Conservation (phyloP, 2,888 invertebrate species). For the Thalpophila matura region DNA sequence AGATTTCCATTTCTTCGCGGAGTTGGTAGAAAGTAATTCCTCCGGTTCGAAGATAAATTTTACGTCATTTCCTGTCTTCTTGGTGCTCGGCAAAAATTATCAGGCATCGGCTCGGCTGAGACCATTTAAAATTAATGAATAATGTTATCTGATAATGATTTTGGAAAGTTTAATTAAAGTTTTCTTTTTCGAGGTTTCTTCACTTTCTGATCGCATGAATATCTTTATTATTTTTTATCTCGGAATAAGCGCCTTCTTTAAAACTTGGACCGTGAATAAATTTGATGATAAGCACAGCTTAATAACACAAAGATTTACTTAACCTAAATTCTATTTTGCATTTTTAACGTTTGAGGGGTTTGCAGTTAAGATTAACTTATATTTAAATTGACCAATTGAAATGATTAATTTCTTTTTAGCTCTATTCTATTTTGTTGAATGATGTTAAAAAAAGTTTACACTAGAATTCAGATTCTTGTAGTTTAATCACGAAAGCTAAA, state of each 20-base stretch:
- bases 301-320: constrained; percentile 54
- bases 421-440: no score
- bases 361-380: constrained; percentile 37
- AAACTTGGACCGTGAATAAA: constrained; percentile 80
- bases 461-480: neutral
- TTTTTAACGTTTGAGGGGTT: constrained; percentile 34
- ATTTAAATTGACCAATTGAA: constrained; percentile 20
- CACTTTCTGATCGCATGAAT: constrained; percentile 85
- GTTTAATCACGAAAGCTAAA: constrained; percentile 6
- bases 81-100: constrained; percentile 86
- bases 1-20: constrained; percentile 87
- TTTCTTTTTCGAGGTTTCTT: constrained; percentile 78
- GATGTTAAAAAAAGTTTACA: neutral
- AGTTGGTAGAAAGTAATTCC: constrained; percentile 87
- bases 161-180: constrained; percentile 89
- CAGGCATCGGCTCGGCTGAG: constrained; percentile 84
- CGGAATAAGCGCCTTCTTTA: constrained; percentile 76
- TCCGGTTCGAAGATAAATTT: constrained; percentile 88
- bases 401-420: no score
- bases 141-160: constrained; percentile 90
- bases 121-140: constrained; percentile 90
- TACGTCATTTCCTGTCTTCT: constrained; percentile 87
- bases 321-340: constrained; percentile 56
- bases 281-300: constrained; percentile 67
- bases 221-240: constrained; percentile 84